A percentile compares a stretch with the other conserved stretches of the same genome.
These are phyloP conservation scores for Argentina silus DNA, from an alignment of 2,797 vertebrate species.

Conservation along the genomic window DNA sequence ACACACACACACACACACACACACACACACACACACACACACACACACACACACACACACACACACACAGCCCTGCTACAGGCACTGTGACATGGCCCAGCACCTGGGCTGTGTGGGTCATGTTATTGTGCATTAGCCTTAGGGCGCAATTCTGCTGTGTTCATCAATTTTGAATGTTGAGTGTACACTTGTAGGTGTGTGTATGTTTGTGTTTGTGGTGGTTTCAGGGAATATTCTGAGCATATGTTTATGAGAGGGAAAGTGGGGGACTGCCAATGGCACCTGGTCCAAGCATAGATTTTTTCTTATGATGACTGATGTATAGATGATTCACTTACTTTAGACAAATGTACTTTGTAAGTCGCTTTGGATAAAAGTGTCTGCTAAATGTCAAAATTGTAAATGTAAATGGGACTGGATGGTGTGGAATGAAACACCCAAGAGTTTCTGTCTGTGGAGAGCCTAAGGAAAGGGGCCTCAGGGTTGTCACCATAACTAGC, in stretches of 20 bases:
- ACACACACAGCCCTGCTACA: conserved; percentile 37
- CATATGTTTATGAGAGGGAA: conserved; percentile 26
- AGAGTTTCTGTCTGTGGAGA: neutral
- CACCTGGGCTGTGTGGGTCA: conserved; percentile 38
- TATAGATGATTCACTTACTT: too few species aligned
- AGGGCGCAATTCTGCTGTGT: conserved; percentile 31
- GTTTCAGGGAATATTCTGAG: conserved; percentile 33
- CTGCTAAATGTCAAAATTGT: too few species aligned
- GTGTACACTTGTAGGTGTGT: conserved; percentile 35
- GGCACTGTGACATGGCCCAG: conserved; percentile 29
- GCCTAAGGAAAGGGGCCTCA: conserved; percentile 36
- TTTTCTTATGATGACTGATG: too few species aligned
- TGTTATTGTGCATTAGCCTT: conserved; percentile 46
- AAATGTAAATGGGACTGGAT: conserved; percentile 5
- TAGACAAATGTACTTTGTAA: too few species aligned
- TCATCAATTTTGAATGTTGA: conserved; percentile 37
- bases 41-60: conserved; percentile 32
- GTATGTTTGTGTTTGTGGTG: conserved; percentile 33
- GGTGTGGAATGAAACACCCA: conserved; percentile 29
- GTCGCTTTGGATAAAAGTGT: too few species aligned
- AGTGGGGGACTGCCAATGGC: neutral
- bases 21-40: conserved; percentile 39
- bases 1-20: conserved; percentile 3
- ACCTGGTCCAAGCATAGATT: too few species aligned
- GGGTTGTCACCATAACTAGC: conserved; percentile 41